Conservation (phyloP, 1,140 invertebrate species). For the Drosophila pruinosa region DNA sequence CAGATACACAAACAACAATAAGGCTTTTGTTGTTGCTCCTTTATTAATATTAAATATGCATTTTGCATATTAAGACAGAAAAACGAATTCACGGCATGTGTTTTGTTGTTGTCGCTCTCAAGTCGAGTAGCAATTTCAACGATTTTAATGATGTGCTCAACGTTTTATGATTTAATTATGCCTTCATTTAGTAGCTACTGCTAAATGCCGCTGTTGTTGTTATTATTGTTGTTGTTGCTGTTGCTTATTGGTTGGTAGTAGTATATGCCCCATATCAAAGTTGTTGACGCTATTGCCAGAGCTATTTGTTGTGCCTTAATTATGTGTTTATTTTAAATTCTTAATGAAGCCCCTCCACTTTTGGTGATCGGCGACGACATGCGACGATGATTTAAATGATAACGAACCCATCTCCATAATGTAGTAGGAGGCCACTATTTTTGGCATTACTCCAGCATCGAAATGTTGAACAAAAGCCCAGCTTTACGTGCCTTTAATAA, state of each 20-base stretch:
- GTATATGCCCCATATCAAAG: slow-evolving; percentile 70
- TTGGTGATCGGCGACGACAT: slow-evolving; percentile 34
- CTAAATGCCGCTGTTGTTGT: slow-evolving; percentile 31
- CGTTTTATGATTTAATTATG: slow-evolving; percentile 79
- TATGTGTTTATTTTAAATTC: slow-evolving; percentile 77
- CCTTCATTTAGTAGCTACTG: slow-evolving; percentile 61
- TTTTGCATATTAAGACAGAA: slow-evolving; percentile 27
- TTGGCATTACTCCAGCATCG: slow-evolving; percentile 1
- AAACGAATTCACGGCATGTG: slow-evolving; percentile 11
- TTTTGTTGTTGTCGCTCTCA: slow-evolving; percentile 50
- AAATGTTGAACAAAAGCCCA: background rate
- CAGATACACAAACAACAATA: background rate
- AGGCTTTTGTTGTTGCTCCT: background rate
- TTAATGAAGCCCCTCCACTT: slow-evolving; percentile 65
- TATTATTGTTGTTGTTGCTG: slow-evolving; percentile 26
- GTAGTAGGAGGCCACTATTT: slow-evolving; percentile 21
- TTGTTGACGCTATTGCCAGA: slow-evolving; percentile 28
- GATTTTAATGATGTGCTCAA: slow-evolving; percentile 80
- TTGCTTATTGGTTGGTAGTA: slow-evolving; percentile 29
- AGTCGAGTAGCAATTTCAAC: slow-evolving; percentile 74
- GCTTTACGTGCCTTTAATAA: slow-evolving; percentile 3
- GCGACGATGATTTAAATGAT: slow-evolving; percentile 74
- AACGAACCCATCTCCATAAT: slow-evolving; percentile 72
- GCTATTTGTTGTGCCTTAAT: slow-evolving; percentile 77
- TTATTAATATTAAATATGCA: slow-evolving; percentile 53